A percentile compares a stretch with the other conserved stretches of the same genome.
Evolutionary conservation across 64 coral and sea anemone genomes (phyloP).

Genomic region (Stichodactyla helianthus): DNA sequence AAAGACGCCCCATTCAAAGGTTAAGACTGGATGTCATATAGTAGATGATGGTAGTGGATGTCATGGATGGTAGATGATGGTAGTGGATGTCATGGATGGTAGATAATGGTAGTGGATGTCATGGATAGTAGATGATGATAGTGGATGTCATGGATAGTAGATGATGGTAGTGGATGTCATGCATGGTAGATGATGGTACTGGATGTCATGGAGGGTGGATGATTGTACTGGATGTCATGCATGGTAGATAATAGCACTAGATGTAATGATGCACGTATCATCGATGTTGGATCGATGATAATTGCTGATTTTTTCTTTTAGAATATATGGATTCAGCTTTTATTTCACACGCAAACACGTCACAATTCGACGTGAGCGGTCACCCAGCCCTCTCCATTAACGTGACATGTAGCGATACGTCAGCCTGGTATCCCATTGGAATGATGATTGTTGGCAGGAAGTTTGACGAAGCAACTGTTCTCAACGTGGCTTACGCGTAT

Average conservation of each 20-base stretch:
- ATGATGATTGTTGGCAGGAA: constrained; percentile 74
- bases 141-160: neutral
- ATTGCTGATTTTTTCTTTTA: neutral
- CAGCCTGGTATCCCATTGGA: constrained; percentile 56
- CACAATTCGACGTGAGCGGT: constrained; percentile 42
- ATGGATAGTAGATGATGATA: neutral
- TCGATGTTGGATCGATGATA: too few species aligned
- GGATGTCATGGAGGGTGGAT: too few species aligned
- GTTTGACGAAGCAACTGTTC: constrained; percentile 66
- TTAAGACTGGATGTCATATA: neutral
- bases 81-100: too few species aligned
- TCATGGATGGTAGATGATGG: too few species aligned
- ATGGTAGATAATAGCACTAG: neutral
- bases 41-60: too few species aligned
- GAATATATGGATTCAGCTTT: neutral
- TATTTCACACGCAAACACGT: constrained; percentile 4
- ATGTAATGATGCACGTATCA: too few species aligned
- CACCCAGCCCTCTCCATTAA: constrained; percentile 54
- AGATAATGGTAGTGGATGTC: too few species aligned
- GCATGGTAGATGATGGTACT: too few species aligned
- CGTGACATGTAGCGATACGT: constrained; percentile 23
- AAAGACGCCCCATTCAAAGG: neutral
- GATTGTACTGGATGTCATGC: neutral
- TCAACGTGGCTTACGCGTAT: constrained; percentile 66
- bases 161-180: too few species aligned